Evolutionary conservation across 2,797 vertebrate genomes (phyloP), one percentile per base, ranked within the genome.

Genomic region (Hapalemur alaotrensis): DNA sequence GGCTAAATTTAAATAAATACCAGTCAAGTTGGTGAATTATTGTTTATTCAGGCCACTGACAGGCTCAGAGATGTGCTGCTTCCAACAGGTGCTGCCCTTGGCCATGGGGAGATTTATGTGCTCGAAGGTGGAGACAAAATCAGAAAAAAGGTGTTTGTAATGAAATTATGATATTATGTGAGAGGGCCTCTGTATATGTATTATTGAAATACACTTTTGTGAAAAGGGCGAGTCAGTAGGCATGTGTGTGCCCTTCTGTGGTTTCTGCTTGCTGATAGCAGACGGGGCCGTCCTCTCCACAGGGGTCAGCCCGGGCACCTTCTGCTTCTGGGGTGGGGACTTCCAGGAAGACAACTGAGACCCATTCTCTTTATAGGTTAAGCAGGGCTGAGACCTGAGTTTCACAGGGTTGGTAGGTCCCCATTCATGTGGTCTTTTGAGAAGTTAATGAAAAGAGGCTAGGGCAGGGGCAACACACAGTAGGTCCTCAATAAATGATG

Each of bases 1-100:
- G 93, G 65, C 38, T 95, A 54, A 52, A 14, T 95, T 87, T 54
- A 69, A 83, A 63, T 88, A 89, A 90, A 46, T 90, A 9, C 76
- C 35, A 17, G 54, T 22, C 52, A 43, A 70, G 5, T 54, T 48
- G 82, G 32, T 89, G 23, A 85, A 48, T 67, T 30, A 41, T 79
- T 89, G 35, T 94, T 84, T 52, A 69, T 30, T 30, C n/a, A 59
- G 52, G 73, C 7, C 35, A 79, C 52, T 72, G 32, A 61, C 20
- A 89, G 61, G 54, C 67, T 67, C 61, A 83, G 67, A 48, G 82
- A 91, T 79, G 41, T 85, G 32, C 5, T 69, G 4, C 70, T 93
- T 75, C 70, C 84, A 50, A 38, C 28, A 78, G n/a, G 46, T 76
- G 52, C 12, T 11, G 1, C 78, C 46, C 4, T 15, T 38, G 46